A percentile compares a stretch with the other conserved stretches of the same genome.
phyloP scores from a whole-genome alignment of 2,797 vertebrate genomes.

The Pterois miles region DNA sequence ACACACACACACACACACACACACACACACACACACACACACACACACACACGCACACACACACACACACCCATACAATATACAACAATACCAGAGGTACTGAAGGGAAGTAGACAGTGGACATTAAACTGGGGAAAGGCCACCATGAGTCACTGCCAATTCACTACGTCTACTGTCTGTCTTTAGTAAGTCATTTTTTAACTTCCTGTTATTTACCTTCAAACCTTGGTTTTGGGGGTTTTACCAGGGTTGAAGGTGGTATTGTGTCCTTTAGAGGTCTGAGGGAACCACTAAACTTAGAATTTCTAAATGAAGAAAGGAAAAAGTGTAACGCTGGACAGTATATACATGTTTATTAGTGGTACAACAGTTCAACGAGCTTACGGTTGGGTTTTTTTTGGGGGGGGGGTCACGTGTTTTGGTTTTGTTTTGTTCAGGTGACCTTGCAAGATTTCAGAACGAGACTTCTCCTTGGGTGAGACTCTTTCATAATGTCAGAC shows the following conservation, averaged over 20 bases:
- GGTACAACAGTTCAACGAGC: too few relatives aligned
- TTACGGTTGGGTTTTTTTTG: too few relatives aligned
- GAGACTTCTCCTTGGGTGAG: too few relatives aligned
- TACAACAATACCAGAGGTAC: slow-evolving; percentile 26
- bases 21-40: slow-evolving; percentile 6
- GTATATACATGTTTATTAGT: neutral
- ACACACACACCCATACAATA: slow-evolving; percentile 5
- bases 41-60: neutral
- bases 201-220: neutral
- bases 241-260: neutral
- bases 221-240: neutral
- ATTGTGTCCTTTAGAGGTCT: neutral
- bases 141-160: slow-evolving; percentile 40
- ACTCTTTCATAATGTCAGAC: too few relatives aligned
- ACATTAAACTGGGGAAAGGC: slow-evolving; percentile 40
- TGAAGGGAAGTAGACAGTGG: slow-evolving; percentile 37
- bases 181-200: neutral
- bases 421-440: too few relatives aligned
- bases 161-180: neutral
- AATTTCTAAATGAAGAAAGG: neutral
- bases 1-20: neutral
- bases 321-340: neutral
- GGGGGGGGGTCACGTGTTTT: too few relatives aligned
- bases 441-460: too few relatives aligned
- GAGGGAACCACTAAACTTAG: neutral